Conservation (phyloP, 30 jellyfish, hydroid and myxozoan species). For the Phacellophora camtschatica region DNA sequence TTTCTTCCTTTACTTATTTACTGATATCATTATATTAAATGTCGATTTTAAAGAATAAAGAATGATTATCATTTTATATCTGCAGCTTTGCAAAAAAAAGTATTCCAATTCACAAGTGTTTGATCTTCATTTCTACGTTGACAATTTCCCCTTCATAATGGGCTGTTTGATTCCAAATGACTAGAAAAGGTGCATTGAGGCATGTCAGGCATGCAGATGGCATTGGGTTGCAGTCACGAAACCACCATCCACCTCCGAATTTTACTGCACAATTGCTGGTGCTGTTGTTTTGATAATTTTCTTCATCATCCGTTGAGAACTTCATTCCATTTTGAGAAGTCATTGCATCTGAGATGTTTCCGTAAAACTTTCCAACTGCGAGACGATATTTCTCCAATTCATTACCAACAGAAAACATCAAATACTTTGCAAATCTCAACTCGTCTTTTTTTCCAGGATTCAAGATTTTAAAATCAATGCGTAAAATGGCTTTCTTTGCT, state of each 20-base stretch:
- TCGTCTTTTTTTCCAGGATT: neutral
- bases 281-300: neutral
- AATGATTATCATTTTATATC: too few species aligned
- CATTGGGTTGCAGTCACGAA: neutral
- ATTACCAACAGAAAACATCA: neutral
- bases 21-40: too few species aligned
- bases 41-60: too few species aligned
- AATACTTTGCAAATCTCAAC: neutral
- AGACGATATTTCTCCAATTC: neutral
- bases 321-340: neutral
- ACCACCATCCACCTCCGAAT: slow-evolving; percentile 24
- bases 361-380: neutral
- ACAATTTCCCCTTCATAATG: neutral
- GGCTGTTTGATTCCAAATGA: too few species aligned
- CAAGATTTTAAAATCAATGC: neutral
- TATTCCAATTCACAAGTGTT: too few species aligned
- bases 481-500: neutral
- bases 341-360: neutral
- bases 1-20: too few species aligned
- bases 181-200: too few species aligned
- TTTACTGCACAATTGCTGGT: neutral
- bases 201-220: neutral
- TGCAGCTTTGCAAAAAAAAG: too few species aligned
- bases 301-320: neutral
- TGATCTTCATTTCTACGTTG: neutral